Conservation (phyloP, 2,797 vertebrate species). For the Australoheros facetus region DNA sequence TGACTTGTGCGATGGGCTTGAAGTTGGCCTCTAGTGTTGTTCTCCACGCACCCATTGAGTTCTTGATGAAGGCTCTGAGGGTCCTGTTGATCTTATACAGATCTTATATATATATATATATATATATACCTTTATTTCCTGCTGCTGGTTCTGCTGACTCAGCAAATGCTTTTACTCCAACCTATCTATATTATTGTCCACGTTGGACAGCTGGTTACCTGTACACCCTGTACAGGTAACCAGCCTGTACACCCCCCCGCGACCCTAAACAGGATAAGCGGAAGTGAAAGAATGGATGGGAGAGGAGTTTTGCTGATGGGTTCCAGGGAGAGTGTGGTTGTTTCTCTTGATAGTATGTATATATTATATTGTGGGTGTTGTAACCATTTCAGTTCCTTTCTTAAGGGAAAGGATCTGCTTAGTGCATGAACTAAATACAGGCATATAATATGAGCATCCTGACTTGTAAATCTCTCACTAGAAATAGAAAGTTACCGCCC, state of each 20-base stretch:
- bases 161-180: neutral
- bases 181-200: neutral
- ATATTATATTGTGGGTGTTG: too few species aligned
- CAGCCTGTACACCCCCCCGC: too few species aligned
- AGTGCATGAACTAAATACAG: neutral
- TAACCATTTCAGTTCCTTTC: too few species aligned
- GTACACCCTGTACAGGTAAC: too few species aligned
- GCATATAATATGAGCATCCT: neutral
- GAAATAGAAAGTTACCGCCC: neutral
- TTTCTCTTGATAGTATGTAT: slow-evolving; percentile 10
- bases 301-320: slow-evolving; percentile 22
- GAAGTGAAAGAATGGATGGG: neutral
- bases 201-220: neutral
- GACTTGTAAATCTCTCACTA: neutral
- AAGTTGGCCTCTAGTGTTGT: too few species aligned
- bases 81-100: too few species aligned
- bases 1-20: too few species aligned
- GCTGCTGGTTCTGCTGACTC: neutral
- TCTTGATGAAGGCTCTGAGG: too few species aligned
- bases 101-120: too few species aligned
- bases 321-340: slow-evolving; percentile 14
- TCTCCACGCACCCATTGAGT: too few species aligned
- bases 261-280: too few species aligned
- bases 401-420: neutral
- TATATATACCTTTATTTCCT: neutral